A percentile compares a stretch with the other conserved stretches of the same genome.
phyloP scores from a whole-genome alignment of 2,888 invertebrate species.

The Deilephila elpenor region DNA sequence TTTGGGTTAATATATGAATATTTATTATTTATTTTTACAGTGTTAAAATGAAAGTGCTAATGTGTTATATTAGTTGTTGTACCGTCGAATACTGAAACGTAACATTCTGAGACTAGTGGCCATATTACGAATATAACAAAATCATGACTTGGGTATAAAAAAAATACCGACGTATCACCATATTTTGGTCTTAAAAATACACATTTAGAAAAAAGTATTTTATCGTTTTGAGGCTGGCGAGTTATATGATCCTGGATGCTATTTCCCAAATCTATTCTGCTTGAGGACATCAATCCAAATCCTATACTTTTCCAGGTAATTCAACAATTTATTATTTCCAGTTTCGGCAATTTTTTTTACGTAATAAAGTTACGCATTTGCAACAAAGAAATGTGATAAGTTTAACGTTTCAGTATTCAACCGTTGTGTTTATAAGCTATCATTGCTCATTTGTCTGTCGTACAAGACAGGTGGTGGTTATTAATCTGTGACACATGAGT shows the following conservation, averaged over 20 bases:
- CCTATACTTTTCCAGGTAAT: too few relatives aligned
- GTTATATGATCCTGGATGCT: too few relatives aligned
- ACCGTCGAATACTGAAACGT: conserved; percentile 31
- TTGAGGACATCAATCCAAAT: too few relatives aligned
- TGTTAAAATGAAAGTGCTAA: conserved; percentile 36
- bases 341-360: neutral
- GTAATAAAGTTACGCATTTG: neutral
- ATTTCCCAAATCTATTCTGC: too few relatives aligned
- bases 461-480: conserved; percentile 64
- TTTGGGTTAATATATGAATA: neutral
- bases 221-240: too few relatives aligned
- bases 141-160: too few relatives aligned
- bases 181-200: too few relatives aligned
- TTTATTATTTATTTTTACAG: conserved; percentile 16
- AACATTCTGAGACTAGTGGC: too few relatives aligned
- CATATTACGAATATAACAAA: too few relatives aligned
- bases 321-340: neutral
- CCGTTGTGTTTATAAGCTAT: conserved; percentile 18
- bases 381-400: neutral
- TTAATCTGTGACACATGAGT: conserved; percentile 27
- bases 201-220: too few relatives aligned
- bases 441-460: conserved; percentile 50
- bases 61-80: conserved; percentile 33
- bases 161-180: too few relatives aligned
- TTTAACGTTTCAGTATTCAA: conserved; percentile 28